Base-by-base conservation (phyloP, 2,113 vertebrate genomes). In the Melanerpes aurifrons region DNA sequence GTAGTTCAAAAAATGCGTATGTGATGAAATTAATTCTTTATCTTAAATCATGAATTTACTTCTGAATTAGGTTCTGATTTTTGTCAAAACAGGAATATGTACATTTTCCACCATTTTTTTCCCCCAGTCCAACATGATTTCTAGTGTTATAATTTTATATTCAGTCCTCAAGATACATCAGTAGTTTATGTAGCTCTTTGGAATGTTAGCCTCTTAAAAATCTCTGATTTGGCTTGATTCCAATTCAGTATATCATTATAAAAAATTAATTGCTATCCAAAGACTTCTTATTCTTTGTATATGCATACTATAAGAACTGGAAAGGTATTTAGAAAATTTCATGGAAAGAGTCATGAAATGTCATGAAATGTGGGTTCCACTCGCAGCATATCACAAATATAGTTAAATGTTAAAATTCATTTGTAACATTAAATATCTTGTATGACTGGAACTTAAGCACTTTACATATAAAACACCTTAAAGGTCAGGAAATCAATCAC, bases 401-500 rank as follows among this genome's bases (percentile, higher is more conserved):
- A 76, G 67, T 71, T 91, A 90, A 91, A 81, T 21, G 93, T 86
- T 85, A 86, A 95, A 87, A 95, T 94, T 95, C 37, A 58, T 54
- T 94, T 95, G 94, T 82, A 95, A 40, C 91, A 81, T 95, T 97
- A 94, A 95, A 94, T 74, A 95, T 21, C n/a, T 79, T 32, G 15
- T 50, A 89, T 64, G 87, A 4, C 29, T 83, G 31, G 26, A 94
- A 73, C 79, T 48, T 93, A 79, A 87, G 63, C 73, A 89, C 56
- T 92, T 97, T 97, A 97, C 83, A 95, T 90, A 92, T 45, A 85
- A 97, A 97, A 88, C 78, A 86, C 15, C 93, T 90, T 20, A 97
- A 97, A 97, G 89, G 91, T 97, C 92, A 97, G 67, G 91, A 96
- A 97, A 97, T 95, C 92, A 95, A 95, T 97, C 87, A 94, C 28